Evolutionary conservation across 2,797 vertebrate species (phyloP), one percentile per base, ranked within the genome.

Genomic region (Phylloscopus collybita): DNA sequence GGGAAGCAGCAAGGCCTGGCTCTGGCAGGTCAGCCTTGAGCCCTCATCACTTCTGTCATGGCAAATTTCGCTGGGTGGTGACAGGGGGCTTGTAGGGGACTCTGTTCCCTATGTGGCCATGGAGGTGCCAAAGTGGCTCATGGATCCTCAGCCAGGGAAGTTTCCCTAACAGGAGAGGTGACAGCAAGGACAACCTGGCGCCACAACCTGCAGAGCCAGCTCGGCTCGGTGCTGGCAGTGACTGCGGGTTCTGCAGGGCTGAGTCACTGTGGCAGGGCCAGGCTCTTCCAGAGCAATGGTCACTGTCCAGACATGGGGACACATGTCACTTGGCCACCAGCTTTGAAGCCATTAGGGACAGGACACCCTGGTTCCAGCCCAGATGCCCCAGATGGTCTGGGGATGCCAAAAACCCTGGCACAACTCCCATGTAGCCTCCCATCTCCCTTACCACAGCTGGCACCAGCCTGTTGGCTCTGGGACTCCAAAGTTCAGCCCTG

Each of bases 171-270:
- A 72, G 73, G 47, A 69, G 23, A 7, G 51, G 42, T 72, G 75
- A 59, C 8, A 10, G 34, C 2, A 14, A 27, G 62, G 21, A 69
- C 8, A 8, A 54, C 60, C 30, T 84, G 84, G 84, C 2, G 2
- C 86, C 47, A 47, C 32, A 81, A 75, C 40, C 81, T 2, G 17
- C 30, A 13, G 27, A 40, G 59, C 59, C 27, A n/a, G 84, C 78
- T 84, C 0, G 0, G 29, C 67, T 8, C 0, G 0, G 51, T 1
- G 1, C 65, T 8, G 8, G 61, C 88, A 27, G 36, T 0, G 6
- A 32, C 54, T 0, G 0, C 0, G 3, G 34, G 62, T 32, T 80
- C 56, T 17, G 1, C 32, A 2, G 30, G 61, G 15, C 87, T 93
- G 90, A 89, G 54, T 90, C 93, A 82, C 51, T 13, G 61, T 54